These are phyloP conservation scores for Latrodectus hesperus DNA, from an alignment of 2,888 invertebrate genomes.

Conservation along the genomic window DNA sequence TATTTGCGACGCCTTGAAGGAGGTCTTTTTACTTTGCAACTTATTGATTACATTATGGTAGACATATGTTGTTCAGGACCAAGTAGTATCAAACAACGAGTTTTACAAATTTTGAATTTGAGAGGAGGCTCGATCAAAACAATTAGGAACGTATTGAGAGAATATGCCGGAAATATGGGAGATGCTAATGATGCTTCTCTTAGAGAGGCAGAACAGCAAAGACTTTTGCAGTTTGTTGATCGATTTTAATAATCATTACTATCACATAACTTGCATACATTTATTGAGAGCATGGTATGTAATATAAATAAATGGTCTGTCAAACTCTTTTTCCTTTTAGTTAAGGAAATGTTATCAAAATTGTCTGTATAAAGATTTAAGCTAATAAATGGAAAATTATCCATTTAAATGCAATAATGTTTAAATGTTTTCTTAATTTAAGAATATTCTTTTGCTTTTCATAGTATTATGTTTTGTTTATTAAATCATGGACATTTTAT, in stretches of 20 bases:
- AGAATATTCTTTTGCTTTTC: too few relatives aligned
- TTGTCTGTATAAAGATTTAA: too few relatives aligned
- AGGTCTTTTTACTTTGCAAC: constrained; percentile 96
- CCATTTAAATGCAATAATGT: too few relatives aligned
- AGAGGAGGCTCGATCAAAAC: constrained; percentile 89
- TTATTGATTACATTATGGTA: constrained; percentile 86
- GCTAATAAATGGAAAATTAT: too few relatives aligned
- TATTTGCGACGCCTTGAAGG: constrained; percentile 92
- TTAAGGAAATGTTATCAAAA: too few relatives aligned
- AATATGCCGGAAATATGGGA: constrained; percentile 96
- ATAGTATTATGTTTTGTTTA: too few relatives aligned
- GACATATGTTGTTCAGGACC: constrained; percentile 76
- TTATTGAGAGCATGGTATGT: too few relatives aligned
- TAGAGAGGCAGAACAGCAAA: constrained; percentile 90
- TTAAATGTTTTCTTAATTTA: too few relatives aligned
- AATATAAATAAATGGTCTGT: too few relatives aligned
- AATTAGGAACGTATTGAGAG: constrained; percentile 94
- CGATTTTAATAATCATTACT: constrained; percentile 82
- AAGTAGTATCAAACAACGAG: constrained; percentile 63
- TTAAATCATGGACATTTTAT: too few relatives aligned
- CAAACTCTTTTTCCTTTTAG: too few relatives aligned
- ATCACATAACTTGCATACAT: too few relatives aligned
- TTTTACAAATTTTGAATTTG: constrained; percentile 66
- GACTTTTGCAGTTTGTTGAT: constrained; percentile 92
- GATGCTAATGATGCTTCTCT: constrained; percentile 84